Evolutionary conservation across 2,888 invertebrate genomes (phyloP).

Genomic region (Oscheius sp.): DNA sequence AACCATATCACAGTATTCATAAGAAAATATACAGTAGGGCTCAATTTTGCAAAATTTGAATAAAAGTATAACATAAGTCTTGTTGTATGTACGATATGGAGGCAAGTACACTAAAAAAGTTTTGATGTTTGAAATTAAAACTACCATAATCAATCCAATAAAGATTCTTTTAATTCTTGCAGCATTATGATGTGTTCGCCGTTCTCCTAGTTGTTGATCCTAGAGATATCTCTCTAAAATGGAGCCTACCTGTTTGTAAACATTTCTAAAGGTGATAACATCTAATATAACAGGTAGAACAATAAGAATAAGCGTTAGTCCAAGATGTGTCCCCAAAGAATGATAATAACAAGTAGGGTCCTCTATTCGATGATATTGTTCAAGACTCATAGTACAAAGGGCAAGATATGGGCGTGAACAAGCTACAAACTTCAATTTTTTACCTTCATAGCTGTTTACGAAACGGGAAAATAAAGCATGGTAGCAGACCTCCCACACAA

Average conservation of each 20-base stretch:
- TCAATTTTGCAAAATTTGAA: background rate
- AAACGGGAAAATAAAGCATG: constrained; percentile 1
- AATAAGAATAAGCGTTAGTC: background rate
- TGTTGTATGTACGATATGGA: background rate
- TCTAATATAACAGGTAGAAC: background rate
- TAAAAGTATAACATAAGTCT: constrained; percentile 1
- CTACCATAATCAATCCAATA: constrained; percentile 14
- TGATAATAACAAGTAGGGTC: background rate
- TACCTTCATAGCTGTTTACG: no score
- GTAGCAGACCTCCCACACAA: background rate
- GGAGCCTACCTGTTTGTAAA: background rate
- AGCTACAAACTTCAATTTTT: background rate
- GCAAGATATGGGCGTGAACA: background rate
- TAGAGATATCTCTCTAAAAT: background rate
- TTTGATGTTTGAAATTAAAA: background rate
- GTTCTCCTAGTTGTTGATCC: background rate
- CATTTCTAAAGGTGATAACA: background rate
- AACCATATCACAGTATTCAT: constrained; percentile 15
- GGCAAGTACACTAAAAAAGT: background rate
- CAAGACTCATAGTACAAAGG: constrained; percentile 12
- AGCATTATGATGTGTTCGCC: background rate
- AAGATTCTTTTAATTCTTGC: background rate
- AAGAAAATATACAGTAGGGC: constrained; percentile 3
- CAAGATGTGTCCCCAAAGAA: background rate
- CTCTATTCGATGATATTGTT: background rate